Percentiles rank a stretch among this genome's conserved stretches.
Evolutionary conservation across 2,797 vertebrate genomes (phyloP).

Genomic region (Chelidonichthys spinosus): DNA sequence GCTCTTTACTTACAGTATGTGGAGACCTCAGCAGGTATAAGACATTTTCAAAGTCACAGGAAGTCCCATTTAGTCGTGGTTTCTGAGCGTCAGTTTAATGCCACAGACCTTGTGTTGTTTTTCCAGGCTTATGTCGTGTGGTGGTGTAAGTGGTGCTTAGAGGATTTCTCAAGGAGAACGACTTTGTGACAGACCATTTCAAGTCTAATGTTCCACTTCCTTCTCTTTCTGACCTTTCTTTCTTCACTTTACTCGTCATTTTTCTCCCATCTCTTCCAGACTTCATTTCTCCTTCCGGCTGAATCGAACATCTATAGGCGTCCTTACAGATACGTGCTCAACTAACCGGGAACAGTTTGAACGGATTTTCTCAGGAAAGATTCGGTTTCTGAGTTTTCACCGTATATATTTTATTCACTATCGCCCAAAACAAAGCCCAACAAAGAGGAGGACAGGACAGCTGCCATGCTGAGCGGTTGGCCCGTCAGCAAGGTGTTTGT

Average conservation of each 20-base stretch:
- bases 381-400: background rate
- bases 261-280: background rate
- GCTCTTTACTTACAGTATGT: background rate
- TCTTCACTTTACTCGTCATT: background rate
- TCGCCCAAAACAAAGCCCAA: background rate
- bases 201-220: slow-evolving; percentile 6
- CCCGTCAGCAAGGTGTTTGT: slow-evolving; percentile 19
- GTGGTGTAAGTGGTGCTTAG: background rate
- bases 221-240: slow-evolving; percentile 8
- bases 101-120: background rate
- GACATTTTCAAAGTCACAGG: slow-evolving; percentile 5
- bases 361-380: background rate
- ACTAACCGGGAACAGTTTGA: background rate
- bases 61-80: background rate
- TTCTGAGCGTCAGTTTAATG: slow-evolving; percentile 1
- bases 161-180: slow-evolving; percentile 2
- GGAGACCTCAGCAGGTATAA: background rate
- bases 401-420: background rate
- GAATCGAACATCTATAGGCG: background rate
- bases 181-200: slow-evolving; percentile 2
- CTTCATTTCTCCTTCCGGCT: background rate
- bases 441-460: slow-evolving; percentile 19
- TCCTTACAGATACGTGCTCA: background rate
- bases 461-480: slow-evolving; percentile 24
- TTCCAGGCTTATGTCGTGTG: background rate